A percentile compares a stretch with the other conserved stretches of the same genome.
These are phyloP conservation scores for Aquatica leii DNA, from an alignment of 2,888 invertebrate species.

Conservation along the genomic window DNA sequence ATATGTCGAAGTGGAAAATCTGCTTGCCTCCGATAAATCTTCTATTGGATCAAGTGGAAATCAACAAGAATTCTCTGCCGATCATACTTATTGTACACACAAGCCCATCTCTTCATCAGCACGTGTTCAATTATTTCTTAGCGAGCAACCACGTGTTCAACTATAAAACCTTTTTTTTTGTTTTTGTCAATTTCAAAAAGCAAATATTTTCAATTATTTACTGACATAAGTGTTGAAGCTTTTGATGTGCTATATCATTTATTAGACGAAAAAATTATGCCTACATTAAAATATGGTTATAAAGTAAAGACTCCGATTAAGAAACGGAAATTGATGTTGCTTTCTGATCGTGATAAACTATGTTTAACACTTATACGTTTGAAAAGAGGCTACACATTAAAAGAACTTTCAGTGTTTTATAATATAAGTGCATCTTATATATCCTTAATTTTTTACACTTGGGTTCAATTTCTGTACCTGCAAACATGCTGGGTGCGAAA, in stretches of 20 bases:
- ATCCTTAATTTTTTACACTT: conserved; percentile 3
- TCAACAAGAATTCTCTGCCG: too few species aligned
- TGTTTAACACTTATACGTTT: neutral
- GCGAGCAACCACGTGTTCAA: neutral
- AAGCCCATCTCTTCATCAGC: too few species aligned
- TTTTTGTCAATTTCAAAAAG: neutral
- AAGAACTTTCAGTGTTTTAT: conserved; percentile 2
- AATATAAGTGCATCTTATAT: neutral
- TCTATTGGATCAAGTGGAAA: too few species aligned
- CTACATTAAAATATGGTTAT: neutral
- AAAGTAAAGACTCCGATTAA: neutral
- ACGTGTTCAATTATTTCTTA: too few species aligned
- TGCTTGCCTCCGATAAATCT: too few species aligned
- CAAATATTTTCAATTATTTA: neutral
- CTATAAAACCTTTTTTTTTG: neutral
- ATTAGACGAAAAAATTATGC: neutral
- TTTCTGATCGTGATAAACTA: neutral
- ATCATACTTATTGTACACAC: too few species aligned
- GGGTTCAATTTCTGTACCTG: conserved; percentile 1
- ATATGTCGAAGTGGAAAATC: neutral
- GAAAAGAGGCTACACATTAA: neutral
- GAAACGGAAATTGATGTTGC: neutral
- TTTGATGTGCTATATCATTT: neutral
- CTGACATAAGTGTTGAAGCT: neutral
- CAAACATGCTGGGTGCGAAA: neutral